Evolutionary conservation across 2,888 invertebrate species (phyloP), one percentile per base, ranked within the genome.

Genomic region (Tromatobia lineatoria): DNA sequence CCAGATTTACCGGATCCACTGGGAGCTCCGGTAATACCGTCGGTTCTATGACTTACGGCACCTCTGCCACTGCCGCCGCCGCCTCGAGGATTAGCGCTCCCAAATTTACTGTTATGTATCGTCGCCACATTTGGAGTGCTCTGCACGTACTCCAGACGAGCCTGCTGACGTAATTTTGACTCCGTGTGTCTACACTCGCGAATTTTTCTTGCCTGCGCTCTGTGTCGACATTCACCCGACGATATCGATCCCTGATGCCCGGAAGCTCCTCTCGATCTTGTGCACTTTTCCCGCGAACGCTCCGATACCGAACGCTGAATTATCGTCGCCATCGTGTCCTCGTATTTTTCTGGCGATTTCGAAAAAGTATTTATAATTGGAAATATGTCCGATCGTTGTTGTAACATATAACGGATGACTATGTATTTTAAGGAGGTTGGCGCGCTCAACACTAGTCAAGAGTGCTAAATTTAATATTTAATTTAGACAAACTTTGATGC

Each of bases 61-160:
- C 92, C 0, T 94, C 94, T 86, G 94, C 94, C 94, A 42, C 80
- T 64, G 18, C 85, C 86, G n/a, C 88, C 88, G 0, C 88, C 90
- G 11, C 95, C 95, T 11, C 93, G 94, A 57, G 95, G 93, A 38
- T 91, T 91, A 87, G 94, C 95, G n/a, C 94, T 94, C 0, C 94
- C 94, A 81, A 95, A 95, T 88, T 95, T 95, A 59, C 95, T 94
- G 69, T 95, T 93, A 88, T 93, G 92, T 88, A 94, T 92, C 74
- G 94, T 94, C n/a, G 95, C 95, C 57, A 96, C 95, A 90, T 96
- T 95, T 13, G 96, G 96, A 3, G 95, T 95, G 88, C 95, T 95
- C 87, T 95, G 95, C 86, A 95, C 95, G 90, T 95, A 95, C 84
- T 95, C 94, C 66, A 93, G 83, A 2, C 92, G 90, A 3, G 92